These are phyloP conservation scores for Meliscaeva auricollis DNA, from an alignment of 2,888 invertebrate species.

Conservation along the genomic window DNA sequence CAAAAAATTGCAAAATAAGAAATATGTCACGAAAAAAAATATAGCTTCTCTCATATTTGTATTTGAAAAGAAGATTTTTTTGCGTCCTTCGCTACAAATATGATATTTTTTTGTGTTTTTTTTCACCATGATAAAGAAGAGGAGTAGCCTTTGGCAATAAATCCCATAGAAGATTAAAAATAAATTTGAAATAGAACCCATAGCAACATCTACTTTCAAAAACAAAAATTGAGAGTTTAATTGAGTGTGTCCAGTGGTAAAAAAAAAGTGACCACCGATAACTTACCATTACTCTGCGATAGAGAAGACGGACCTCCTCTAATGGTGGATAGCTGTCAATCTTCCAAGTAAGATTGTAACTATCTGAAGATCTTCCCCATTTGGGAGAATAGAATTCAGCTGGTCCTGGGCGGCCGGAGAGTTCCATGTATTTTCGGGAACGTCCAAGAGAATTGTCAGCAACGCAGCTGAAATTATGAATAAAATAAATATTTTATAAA, in stretches of 20 bases:
- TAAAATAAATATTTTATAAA: background rate
- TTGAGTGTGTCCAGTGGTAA: background rate
- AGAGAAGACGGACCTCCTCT: slow-evolving; percentile 88
- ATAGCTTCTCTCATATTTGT: too few relatives aligned
- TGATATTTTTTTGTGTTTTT: too few relatives aligned
- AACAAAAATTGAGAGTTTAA: too few relatives aligned
- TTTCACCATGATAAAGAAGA: too few relatives aligned
- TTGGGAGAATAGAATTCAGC: slow-evolving; percentile 89
- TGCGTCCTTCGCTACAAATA: too few relatives aligned
- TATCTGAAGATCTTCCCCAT: slow-evolving; percentile 86
- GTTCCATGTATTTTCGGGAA: slow-evolving; percentile 89
- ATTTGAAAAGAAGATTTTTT: too few relatives aligned
- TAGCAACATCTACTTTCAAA: too few relatives aligned
- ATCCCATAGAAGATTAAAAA: too few relatives aligned
- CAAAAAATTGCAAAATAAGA: slow-evolving; percentile 1
- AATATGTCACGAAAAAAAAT: too few relatives aligned
- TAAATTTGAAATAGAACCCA: too few relatives aligned
- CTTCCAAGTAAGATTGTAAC: slow-evolving; percentile 88
- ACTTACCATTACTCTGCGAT: slow-evolving; percentile 88
- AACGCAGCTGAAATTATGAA: slow-evolving; percentile 86
- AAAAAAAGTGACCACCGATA: background rate
- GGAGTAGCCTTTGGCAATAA: too few relatives aligned
- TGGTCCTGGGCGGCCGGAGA: slow-evolving; percentile 89
- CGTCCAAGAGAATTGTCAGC: slow-evolving; percentile 89
- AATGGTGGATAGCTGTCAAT: slow-evolving; percentile 90